These are phyloP conservation scores for Chaenodraco wilsoni DNA, from an alignment of 2,797 vertebrate species.

Conservation along the genomic window DNA sequence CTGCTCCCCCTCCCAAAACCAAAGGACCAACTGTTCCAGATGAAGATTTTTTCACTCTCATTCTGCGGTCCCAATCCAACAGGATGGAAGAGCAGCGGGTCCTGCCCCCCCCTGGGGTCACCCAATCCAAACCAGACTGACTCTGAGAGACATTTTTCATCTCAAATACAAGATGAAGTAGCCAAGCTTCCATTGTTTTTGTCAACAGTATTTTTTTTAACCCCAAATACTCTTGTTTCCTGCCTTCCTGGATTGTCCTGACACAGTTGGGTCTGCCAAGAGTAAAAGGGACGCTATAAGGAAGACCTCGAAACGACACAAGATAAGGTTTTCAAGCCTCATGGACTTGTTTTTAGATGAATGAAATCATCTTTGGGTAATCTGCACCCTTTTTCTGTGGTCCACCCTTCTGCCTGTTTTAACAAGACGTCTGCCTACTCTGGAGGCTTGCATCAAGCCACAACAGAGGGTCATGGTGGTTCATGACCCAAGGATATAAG, in stretches of 20 bases:
- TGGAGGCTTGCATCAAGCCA: constrained; percentile 47
- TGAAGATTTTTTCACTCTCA: constrained; percentile 96
- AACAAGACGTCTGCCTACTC: constrained; percentile 7
- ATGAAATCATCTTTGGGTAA: background rate
- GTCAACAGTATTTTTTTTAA: background rate
- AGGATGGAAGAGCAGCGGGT: constrained; percentile 97
- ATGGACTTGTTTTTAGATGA: constrained; percentile 24
- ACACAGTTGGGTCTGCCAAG: constrained; percentile 5
- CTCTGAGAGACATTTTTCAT: background rate
- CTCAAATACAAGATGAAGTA: constrained; percentile 46
- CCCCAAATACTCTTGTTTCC: constrained; percentile 4
- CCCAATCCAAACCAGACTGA: constrained; percentile 81
- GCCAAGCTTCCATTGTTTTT: background rate
- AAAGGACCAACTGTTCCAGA: constrained; percentile 93
- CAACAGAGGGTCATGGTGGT: background rate
- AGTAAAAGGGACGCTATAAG: background rate
- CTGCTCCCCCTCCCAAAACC: constrained; percentile 84
- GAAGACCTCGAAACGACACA: background rate
- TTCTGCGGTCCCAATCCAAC: constrained; percentile 93
- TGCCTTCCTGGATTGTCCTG: constrained; percentile 25
- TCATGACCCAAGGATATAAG: background rate
- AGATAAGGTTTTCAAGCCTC: background rate
- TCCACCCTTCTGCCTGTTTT: constrained; percentile 8
- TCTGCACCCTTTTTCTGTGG: background rate
- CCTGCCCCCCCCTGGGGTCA: constrained; percentile 77